Evolutionary conservation across 2,888 invertebrate genomes (phyloP).

Genomic region (Aleiodes alternator): DNA sequence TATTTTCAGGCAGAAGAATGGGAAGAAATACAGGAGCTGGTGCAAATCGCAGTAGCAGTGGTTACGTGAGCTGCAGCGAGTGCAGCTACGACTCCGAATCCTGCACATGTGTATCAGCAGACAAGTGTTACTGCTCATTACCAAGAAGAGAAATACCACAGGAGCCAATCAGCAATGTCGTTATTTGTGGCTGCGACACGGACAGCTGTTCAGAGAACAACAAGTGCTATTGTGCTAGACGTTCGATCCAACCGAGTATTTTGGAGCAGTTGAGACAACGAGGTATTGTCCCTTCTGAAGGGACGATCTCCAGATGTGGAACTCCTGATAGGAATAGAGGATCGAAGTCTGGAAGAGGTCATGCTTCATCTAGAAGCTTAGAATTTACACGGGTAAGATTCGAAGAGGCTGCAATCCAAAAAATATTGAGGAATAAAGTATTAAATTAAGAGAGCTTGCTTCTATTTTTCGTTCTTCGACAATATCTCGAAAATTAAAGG

Average conservation of each 20-base stretch:
- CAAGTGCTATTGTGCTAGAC: constrained; percentile 86
- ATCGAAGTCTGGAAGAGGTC: constrained; percentile 59
- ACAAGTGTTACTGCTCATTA: constrained; percentile 91
- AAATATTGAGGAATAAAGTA: too few species aligned
- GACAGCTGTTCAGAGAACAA: constrained; percentile 92
- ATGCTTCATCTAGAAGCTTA: constrained; percentile 70
- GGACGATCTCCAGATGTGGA: constrained; percentile 66
- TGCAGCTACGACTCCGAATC: constrained; percentile 91
- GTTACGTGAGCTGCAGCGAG: constrained; percentile 91
- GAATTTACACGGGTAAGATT: constrained; percentile 71
- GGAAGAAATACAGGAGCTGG: constrained; percentile 58
- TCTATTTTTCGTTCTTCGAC: too few species aligned
- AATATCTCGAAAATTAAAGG: too few species aligned
- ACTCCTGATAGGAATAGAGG: constrained; percentile 64
- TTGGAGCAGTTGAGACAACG: constrained; percentile 77
- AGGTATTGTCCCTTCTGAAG: constrained; percentile 76
- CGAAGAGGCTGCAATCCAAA: neutral
- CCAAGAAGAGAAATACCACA: constrained; percentile 67
- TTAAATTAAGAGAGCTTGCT: too few species aligned
- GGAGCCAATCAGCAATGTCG: constrained; percentile 72
- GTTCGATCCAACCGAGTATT: constrained; percentile 73
- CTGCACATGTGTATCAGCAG: constrained; percentile 85
- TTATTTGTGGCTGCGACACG: constrained; percentile 86
- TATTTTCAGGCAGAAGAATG: constrained; percentile 62
- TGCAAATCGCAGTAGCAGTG: constrained; percentile 77